phyloP scores from a whole-genome alignment of 2,113 vertebrate species.

The Eudorcas thomsonii region DNA sequence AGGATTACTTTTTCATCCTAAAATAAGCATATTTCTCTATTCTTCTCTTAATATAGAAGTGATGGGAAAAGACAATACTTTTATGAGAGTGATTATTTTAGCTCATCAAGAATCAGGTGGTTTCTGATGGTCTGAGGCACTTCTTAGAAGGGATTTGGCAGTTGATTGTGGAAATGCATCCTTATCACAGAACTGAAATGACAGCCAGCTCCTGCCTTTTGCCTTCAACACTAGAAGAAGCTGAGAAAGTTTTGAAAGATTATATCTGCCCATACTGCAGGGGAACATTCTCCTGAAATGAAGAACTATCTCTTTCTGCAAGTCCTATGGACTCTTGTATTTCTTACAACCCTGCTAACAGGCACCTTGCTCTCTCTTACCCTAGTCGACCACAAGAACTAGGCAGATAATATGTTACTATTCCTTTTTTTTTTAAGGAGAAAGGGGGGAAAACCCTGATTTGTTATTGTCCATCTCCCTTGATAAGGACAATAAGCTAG shows the following conservation, averaged over 20 bases:
- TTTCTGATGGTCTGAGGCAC: background rate
- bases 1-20: background rate
- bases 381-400: background rate
- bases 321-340: accelerated
- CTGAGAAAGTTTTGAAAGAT: background rate
- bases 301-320: background rate
- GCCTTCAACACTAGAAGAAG: background rate
- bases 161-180: background rate
- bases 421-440: background rate
- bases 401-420: background rate
- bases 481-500: conserved; percentile 43
- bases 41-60: background rate
- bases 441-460: background rate
- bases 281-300: background rate
- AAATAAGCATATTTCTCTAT: background rate
- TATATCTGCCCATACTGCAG: background rate
- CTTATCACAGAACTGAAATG: background rate
- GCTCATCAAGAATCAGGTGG: background rate
- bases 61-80: background rate
- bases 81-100: background rate
- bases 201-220: background rate
- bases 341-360: background rate
- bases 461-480: conserved; percentile 48
- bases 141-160: background rate
- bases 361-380: background rate